Base-by-base conservation (phyloP, 2,113 vertebrate species). In the Tautogolabrus adspersus region DNA sequence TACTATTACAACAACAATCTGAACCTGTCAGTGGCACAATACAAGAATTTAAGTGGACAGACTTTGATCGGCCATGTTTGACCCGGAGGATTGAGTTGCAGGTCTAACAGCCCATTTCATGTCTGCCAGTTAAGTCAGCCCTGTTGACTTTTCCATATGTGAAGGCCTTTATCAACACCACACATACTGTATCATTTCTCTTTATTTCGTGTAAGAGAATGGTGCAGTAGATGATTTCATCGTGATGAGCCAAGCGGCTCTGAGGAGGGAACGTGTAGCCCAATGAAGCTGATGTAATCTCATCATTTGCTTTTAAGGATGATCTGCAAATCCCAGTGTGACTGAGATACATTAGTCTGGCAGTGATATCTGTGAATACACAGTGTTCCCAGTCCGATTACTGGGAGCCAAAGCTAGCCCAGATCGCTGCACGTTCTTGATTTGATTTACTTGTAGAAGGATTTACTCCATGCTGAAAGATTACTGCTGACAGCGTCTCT, bases 221-320 rank as follows among this genome's bases (percentile, higher is more conserved):
- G 19, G 11, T 6, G 22, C 40, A 49, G 55, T 52, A 16, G 58
- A 6, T 44, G 64, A 44, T 65, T 80, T 73, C 49, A 38, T 66
- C 60, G 34, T 69, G 67, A 79, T 74, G 67, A 82, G 66, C 46
- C 64, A 81, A 66, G 51, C 7, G 10, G n/a, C 26, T 56, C 22
- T n/a, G 6, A 40, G 22, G 37, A 47, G 19, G 26, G 30, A 66
- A 46, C 51, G 22, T 3, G 9, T 23, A 7, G 40, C 62, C 55
- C 66, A 71, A 75, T 81, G 87, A 74, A 22, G 16, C 40, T 67
- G 77, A 12, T 86, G 23, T 74, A 83, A 87, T 90, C 72, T 77
- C 49, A 18, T 76, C 47, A 65, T 87, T 85, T 61, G 68, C 85
- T 91, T 76, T 85, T 38, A 47, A 72, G 66, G 68, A 88, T 66